Conservation (phyloP, 1,140 invertebrate species). For the Drosophila nebulosa region DNA sequence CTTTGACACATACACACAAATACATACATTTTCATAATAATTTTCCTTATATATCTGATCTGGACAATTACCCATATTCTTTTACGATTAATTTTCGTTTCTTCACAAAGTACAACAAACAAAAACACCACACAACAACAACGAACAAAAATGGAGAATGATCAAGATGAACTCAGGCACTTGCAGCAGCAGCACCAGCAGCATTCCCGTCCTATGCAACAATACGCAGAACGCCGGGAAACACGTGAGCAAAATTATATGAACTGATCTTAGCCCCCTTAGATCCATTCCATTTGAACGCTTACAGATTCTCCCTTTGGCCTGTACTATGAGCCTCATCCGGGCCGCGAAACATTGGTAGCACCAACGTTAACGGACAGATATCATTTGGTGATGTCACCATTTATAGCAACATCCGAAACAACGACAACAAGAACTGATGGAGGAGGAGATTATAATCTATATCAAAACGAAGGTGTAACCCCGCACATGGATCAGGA, state of each 20-base stretch:
- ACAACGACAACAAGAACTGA: background rate
- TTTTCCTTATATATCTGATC: conserved; percentile 4
- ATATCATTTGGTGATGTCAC: conserved; percentile 49
- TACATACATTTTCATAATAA: background rate
- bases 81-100: background rate
- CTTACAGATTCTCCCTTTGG: conserved; percentile 30
- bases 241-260: conserved; percentile 34
- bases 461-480: background rate
- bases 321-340: conserved; percentile 34
- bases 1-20: background rate
- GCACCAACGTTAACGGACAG: conserved; percentile 22
- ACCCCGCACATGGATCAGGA: conserved; percentile 5
- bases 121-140: conserved; percentile 6
- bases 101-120: background rate
- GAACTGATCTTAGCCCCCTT: no score
- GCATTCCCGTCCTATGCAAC: conserved; percentile 28
- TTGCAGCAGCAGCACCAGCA: conserved; percentile 33
- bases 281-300: background rate
- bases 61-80: background rate
- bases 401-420: conserved; percentile 31
- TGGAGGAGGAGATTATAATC: conserved; percentile 6
- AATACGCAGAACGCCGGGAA: conserved; percentile 29
- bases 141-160: conserved; percentile 55
- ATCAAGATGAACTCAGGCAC: conserved; percentile 63
- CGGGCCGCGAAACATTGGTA: conserved; percentile 20